phyloP scores from a whole-genome alignment of 2,888 invertebrate genomes.

The Adelphocoris suturalis region DNA sequence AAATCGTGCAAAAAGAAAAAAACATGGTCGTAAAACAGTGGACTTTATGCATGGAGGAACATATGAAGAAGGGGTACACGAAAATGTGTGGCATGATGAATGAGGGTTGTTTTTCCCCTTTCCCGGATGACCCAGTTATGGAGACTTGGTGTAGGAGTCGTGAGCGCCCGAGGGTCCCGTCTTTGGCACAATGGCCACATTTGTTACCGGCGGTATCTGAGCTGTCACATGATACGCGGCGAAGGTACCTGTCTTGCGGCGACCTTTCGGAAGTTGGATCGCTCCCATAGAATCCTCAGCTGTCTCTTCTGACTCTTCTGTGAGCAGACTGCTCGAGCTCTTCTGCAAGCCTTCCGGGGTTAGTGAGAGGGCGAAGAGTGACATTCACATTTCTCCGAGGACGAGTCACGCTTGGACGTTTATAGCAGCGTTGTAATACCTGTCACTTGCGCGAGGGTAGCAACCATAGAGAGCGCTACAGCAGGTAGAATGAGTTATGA shows the following conservation, averaged over 20 bases:
- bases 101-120: constrained; percentile 38
- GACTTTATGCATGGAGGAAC: background rate
- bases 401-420: background rate
- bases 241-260: background rate
- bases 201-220: constrained; percentile 45
- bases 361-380: background rate
- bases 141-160: constrained; percentile 49
- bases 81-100: constrained; percentile 20
- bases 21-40: background rate
- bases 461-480: too few relatives aligned
- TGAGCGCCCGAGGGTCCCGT: constrained; percentile 49
- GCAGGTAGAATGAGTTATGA: too few relatives aligned
- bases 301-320: background rate
- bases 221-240: constrained; percentile 20
- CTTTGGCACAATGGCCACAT: constrained; percentile 63
- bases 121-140: constrained; percentile 60
- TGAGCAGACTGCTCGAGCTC: too few relatives aligned
- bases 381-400: background rate
- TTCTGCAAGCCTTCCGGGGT: background rate
- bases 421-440: too few relatives aligned
- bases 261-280: constrained; percentile 20
- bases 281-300: background rate
- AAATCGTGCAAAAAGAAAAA: too few relatives aligned
- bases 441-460: too few relatives aligned
- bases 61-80: background rate